Conservation (phyloP, 2,113 vertebrate species). For the Rattus rattus region DNA sequence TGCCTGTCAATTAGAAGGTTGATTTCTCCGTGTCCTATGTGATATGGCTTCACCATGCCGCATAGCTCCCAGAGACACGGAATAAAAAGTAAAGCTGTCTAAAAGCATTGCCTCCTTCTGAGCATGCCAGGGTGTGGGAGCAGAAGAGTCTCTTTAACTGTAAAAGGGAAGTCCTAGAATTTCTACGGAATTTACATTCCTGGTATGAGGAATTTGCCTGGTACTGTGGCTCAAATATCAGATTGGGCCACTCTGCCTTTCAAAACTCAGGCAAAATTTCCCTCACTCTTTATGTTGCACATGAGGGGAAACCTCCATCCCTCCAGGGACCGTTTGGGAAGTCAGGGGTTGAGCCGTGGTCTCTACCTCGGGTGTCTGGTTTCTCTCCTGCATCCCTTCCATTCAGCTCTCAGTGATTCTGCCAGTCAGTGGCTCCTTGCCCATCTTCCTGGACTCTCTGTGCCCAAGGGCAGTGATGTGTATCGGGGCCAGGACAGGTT, state of each 20-base stretch:
- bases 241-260: not conserved
- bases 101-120: not conserved
- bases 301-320: not conserved
- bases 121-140: not conserved
- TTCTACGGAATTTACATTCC: slow-evolving; percentile 41
- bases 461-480: not conserved
- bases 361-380: not conserved
- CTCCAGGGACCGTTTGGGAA: not conserved
- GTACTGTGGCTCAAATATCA: slow-evolving; percentile 10
- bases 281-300: not conserved
- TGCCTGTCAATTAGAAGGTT: not conserved
- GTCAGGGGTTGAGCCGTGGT: not conserved
- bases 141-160: slow-evolving; percentile 13
- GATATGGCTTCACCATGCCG: not conserved
- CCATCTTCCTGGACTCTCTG: not conserved
- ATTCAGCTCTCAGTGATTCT: too few species aligned
- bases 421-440: not conserved
- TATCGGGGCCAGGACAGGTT: not conserved
- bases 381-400: not conserved
- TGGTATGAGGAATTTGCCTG: slow-evolving; percentile 32
- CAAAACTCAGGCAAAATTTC: slow-evolving; percentile 42
- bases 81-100: not conserved
- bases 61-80: not conserved
- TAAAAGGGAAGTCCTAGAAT: slow-evolving; percentile 60
- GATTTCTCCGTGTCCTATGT: not conserved